Conservation (phyloP, 2,888 invertebrate genomes). For the Cataglyphis altisquamis region DNA sequence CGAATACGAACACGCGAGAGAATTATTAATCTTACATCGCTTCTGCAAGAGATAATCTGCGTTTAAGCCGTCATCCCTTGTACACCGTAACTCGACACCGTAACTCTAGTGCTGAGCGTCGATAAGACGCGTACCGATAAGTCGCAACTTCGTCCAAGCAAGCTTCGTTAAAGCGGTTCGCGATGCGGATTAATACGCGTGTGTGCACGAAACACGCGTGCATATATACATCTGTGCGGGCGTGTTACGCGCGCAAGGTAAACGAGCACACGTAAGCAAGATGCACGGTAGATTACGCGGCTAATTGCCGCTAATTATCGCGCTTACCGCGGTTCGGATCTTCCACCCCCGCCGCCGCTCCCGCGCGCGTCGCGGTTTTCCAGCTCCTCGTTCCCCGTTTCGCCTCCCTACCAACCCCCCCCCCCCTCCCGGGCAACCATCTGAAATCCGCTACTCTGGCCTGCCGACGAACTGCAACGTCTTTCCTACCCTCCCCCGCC, state of each 20-base stretch:
- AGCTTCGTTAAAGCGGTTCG: background rate
- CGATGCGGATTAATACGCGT: background rate
- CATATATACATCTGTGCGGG: background rate
- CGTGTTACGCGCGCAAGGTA: constrained; percentile 63
- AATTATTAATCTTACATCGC: constrained; percentile 24
- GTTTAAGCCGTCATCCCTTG: constrained; percentile 19
- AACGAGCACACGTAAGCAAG: constrained; percentile 77
- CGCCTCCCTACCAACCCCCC: constrained; percentile 8
- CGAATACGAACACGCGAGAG: background rate
- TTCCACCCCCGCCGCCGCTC: constrained; percentile 57
- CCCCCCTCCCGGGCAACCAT: constrained; percentile 42
- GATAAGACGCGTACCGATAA: constrained; percentile 19
- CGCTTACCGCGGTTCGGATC: constrained; percentile 81
- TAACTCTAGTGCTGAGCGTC: constrained; percentile 28
- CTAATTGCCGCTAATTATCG: constrained; percentile 85
- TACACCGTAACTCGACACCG: constrained; percentile 44
- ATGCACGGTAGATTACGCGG: constrained; percentile 77
- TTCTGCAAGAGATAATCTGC: constrained; percentile 35
- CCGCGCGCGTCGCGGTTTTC: constrained; percentile 59
- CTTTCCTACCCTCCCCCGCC: constrained; percentile 44
- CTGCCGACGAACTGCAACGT: constrained; percentile 50
- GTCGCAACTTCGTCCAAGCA: constrained; percentile 36
- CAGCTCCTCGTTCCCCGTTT: constrained; percentile 21
- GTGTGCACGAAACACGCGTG: background rate
- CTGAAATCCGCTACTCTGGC: constrained; percentile 58